Evolutionary conservation across 1,140 invertebrate species (phyloP).

Genomic region (Ruditapes philippinarum): DNA sequence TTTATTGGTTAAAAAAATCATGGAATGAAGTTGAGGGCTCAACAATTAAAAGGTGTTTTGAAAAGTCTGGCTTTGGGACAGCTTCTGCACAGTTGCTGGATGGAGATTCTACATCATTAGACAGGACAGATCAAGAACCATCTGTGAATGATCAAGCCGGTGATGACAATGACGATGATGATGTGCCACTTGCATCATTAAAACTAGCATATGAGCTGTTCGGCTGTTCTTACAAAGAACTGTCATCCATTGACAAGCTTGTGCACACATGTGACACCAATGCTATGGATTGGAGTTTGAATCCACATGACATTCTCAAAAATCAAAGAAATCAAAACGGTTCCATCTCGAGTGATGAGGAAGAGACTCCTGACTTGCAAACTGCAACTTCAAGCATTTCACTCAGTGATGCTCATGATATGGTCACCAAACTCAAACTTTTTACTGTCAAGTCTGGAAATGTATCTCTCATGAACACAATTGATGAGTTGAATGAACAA

Average conservation of each 20-base stretch:
- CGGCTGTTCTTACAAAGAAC: background rate
- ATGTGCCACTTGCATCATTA: background rate
- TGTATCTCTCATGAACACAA: no score
- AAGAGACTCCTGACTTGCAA: background rate
- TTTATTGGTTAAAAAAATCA: slow-evolving; percentile 47
- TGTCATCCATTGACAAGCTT: background rate
- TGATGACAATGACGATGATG: slow-evolving; percentile 22
- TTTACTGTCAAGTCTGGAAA: no score
- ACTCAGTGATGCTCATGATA: no score
- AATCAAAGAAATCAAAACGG: background rate
- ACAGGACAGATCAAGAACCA: background rate
- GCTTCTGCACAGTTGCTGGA: background rate
- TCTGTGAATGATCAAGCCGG: background rate
- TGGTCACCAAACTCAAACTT: no score
- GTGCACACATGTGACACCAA: slow-evolving; percentile 10
- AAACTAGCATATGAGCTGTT: background rate
- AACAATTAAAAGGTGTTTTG: slow-evolving; percentile 57
- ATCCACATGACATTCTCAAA: background rate
- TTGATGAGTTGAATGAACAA: background rate
- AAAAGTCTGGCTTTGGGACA: slow-evolving; percentile 31
- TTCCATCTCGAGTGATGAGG: background rate
- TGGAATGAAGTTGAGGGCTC: slow-evolving; percentile 47
- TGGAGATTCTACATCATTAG: background rate
- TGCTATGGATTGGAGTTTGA: background rate
- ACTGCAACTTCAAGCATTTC: background rate